phyloP scores from a whole-genome alignment of 2,888 invertebrate genomes.

The Xestia c-nigrum region DNA sequence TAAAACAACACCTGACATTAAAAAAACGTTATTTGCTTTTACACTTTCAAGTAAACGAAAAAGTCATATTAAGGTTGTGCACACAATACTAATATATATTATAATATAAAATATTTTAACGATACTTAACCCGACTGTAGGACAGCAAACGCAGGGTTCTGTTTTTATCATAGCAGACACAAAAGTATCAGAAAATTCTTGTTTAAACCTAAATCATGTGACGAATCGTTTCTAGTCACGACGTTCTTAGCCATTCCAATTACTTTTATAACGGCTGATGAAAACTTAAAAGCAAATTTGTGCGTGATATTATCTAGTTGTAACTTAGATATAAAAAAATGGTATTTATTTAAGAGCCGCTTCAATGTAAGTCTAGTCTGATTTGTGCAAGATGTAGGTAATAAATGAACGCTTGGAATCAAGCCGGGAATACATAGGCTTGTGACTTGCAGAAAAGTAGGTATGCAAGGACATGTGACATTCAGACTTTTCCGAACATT shows the following conservation, averaged over 20 bases:
- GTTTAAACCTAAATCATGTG: slow-evolving; percentile 54
- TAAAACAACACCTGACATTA: neutral
- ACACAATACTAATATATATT: slow-evolving; percentile 18
- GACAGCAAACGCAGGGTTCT: neutral
- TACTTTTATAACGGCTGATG: slow-evolving; percentile 61
- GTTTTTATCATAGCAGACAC: neutral
- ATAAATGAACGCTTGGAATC: slow-evolving; percentile 63
- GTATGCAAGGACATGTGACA: neutral
- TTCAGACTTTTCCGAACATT: neutral
- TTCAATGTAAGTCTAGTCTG: slow-evolving; percentile 83
- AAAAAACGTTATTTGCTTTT: neutral
- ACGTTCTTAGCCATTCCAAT: slow-evolving; percentile 67
- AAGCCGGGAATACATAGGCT: neutral
- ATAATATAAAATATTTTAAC: no score
- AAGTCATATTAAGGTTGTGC: slow-evolving; percentile 28
- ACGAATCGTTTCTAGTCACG: slow-evolving; percentile 62
- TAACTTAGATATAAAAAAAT: slow-evolving; percentile 77
- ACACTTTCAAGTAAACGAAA: neutral
- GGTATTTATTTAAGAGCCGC: slow-evolving; percentile 77
- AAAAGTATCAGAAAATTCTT: neutral
- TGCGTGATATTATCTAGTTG: slow-evolving; percentile 85
- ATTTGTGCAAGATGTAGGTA: slow-evolving; percentile 73
- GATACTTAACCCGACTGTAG: neutral
- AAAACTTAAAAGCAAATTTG: slow-evolving; percentile 72
- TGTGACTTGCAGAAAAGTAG: neutral